Percentiles rank a stretch among this genome's conserved stretches.
phyloP scores from a whole-genome alignment of 2,888 invertebrate species.

The Liodrosophila aerea region DNA sequence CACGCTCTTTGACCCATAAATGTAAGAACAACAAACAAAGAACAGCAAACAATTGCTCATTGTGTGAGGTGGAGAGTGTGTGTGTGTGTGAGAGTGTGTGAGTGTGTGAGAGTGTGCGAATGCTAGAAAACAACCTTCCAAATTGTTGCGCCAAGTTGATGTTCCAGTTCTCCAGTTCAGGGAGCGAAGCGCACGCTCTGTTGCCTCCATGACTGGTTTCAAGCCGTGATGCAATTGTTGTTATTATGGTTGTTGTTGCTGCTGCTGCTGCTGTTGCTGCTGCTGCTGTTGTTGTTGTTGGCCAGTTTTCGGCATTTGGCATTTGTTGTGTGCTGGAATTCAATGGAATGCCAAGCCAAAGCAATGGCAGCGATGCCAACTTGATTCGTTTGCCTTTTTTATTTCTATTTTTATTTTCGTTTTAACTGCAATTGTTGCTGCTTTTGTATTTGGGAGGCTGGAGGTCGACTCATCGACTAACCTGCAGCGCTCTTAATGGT shows the following conservation, averaged over 20 bases:
- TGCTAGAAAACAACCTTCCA: slow-evolving; percentile 58
- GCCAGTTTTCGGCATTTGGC: slow-evolving; percentile 60
- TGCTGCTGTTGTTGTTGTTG: slow-evolving; percentile 30
- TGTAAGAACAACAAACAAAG: slow-evolving; percentile 5
- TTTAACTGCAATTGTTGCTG: background rate
- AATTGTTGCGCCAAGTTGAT: slow-evolving; percentile 66
- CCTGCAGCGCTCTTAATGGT: slow-evolving; percentile 1
- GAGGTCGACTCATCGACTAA: slow-evolving; percentile 30
- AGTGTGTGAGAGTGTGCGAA: slow-evolving; percentile 16
- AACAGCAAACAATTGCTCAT: too few species aligned
- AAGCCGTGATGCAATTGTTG: slow-evolving; percentile 66
- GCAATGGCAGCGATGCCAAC: slow-evolving; percentile 32
- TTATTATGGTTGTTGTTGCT: slow-evolving; percentile 12
- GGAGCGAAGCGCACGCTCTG: slow-evolving; percentile 58
- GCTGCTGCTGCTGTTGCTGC: too few species aligned
- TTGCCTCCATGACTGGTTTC: slow-evolving; percentile 63
- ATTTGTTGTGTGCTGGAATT: slow-evolving; percentile 59
- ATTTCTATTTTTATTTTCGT: background rate
- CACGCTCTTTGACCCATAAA: slow-evolving; percentile 39
- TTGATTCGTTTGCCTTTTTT: slow-evolving; percentile 34
- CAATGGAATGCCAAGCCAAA: slow-evolving; percentile 60
- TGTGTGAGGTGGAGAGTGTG: background rate
- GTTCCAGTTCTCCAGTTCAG: slow-evolving; percentile 67
- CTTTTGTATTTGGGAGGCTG: slow-evolving; percentile 22
- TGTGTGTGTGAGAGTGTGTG: background rate